phyloP scores from a whole-genome alignment of 2,888 invertebrate genomes.

The Stegana nigrithorax region DNA sequence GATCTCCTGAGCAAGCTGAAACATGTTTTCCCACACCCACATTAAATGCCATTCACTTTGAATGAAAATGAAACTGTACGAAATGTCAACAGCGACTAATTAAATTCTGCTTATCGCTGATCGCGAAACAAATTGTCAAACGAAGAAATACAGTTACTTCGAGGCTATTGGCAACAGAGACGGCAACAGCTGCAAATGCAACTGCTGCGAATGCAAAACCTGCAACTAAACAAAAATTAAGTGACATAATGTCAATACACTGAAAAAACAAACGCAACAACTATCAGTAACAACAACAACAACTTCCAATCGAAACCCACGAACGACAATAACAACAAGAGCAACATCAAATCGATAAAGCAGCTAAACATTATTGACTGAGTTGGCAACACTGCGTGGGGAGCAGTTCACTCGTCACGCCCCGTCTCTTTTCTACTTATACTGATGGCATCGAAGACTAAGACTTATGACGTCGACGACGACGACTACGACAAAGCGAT shows the following conservation, averaged over 20 bases:
- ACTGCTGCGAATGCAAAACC: neutral
- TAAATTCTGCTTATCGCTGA: conserved; percentile 10
- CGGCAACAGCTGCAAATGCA: conserved; percentile 2
- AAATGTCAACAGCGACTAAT: conserved; percentile 14
- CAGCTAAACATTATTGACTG: conserved; percentile 15
- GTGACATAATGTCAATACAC: conserved; percentile 62
- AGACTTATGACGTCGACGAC: conserved; percentile 7
- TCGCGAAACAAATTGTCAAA: conserved; percentile 13
- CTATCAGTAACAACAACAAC: conserved; percentile 1
- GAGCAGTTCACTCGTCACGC: too few species aligned
- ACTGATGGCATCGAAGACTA: neutral
- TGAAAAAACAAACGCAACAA: conserved; percentile 26
- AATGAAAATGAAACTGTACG: conserved; percentile 1
- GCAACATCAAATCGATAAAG: conserved; percentile 2
- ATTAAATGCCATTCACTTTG: neutral
- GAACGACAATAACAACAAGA: conserved; percentile 20
- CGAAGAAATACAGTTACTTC: conserved; percentile 4
- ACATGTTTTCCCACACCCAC: conserved; percentile 15
- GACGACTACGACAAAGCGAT: neutral
- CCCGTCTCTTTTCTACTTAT: too few species aligned
- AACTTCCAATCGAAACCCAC: conserved; percentile 24
- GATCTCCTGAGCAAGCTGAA: too few species aligned
- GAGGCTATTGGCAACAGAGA: conserved; percentile 5
- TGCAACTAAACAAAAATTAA: conserved; percentile 40
- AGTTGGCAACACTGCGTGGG: conserved; percentile 5